A percentile compares a stretch with the other conserved stretches of the same genome.
Conservation (phyloP, 2,113 vertebrate genomes). For the Microtus montanus region DNA sequence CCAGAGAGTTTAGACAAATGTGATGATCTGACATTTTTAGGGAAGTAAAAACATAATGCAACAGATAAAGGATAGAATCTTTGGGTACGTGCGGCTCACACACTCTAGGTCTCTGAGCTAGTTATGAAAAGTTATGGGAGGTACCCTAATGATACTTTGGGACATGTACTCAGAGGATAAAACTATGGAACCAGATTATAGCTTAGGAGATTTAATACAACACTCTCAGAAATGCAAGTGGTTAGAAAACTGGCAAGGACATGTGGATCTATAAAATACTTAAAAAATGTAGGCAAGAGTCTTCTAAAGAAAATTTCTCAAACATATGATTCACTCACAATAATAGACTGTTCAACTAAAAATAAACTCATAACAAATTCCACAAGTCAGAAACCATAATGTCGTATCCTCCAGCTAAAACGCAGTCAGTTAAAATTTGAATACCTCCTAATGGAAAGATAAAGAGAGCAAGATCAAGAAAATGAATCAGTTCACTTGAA, state of each 20-base stretch:
- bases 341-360: neutral
- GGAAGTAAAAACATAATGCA: neutral
- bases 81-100: neutral
- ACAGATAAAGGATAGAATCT: neutral
- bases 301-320: neutral
- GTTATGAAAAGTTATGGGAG: neutral
- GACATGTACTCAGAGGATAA: neutral
- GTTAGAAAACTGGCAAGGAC: neutral
- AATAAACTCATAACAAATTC: neutral
- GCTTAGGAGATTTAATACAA: conserved; percentile 32
- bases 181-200: neutral
- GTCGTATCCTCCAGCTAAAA: neutral
- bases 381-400: neutral
- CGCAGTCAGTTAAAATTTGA: neutral
- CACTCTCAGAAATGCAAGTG: conserved; percentile 23
- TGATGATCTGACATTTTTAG: neutral
- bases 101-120: neutral
- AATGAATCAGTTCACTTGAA: neutral
- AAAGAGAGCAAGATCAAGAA: neutral
- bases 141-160: neutral
- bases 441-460: neutral
- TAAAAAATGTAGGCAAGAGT: neutral
- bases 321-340: neutral
- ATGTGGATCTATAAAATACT: neutral
- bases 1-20: conserved; percentile 32